phyloP scores from a whole-genome alignment of 2,888 invertebrate species.

The Diarsia mendica region DNA sequence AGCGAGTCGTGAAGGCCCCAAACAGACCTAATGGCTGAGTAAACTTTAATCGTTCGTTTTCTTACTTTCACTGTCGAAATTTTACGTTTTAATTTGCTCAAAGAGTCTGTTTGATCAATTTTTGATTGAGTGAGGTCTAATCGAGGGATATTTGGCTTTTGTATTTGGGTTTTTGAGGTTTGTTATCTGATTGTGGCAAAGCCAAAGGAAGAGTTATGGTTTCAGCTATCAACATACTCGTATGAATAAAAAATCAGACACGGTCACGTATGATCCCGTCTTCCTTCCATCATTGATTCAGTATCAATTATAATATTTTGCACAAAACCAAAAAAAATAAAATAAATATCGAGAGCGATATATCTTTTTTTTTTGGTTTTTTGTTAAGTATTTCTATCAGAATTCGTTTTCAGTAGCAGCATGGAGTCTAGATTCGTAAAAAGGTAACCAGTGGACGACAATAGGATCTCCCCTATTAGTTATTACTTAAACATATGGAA shows the following conservation, averaged over 20 bases:
- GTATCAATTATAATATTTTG: no score
- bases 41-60: slow-evolving; percentile 76
- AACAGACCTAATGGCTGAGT: slow-evolving; percentile 82
- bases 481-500: no score
- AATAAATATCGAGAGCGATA: no score
- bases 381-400: no score
- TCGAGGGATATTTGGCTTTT: slow-evolving; percentile 27
- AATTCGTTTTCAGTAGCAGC: background rate
- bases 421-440: background rate
- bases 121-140: slow-evolving; percentile 50
- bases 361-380: no score
- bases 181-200: background rate
- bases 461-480: background rate
- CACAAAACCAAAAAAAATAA: no score
- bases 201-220: background rate
- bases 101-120: slow-evolving; percentile 55
- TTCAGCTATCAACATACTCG: no score
- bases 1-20: slow-evolving; percentile 67
- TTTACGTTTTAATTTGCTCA: slow-evolving; percentile 67
- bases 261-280: no score
- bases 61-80: slow-evolving; percentile 66
- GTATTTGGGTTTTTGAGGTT: slow-evolving; percentile 17
- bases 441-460: background rate
- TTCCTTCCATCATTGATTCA: no score
- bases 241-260: no score